Evolutionary conservation across 1,140 invertebrate species (phyloP).

Genomic region (Mamestra configurata): DNA sequence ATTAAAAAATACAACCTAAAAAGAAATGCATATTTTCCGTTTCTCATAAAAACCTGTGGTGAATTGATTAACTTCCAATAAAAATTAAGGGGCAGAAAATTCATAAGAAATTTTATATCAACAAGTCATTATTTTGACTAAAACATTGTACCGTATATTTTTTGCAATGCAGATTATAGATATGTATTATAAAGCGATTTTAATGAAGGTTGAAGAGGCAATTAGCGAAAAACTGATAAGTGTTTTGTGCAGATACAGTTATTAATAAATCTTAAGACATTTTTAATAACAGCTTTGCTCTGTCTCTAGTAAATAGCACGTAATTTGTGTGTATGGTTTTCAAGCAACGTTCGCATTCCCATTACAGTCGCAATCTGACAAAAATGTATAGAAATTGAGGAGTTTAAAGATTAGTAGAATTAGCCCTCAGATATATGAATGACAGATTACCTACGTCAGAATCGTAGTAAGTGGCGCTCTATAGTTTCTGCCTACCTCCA

Average conservation of each 20-base stretch:
- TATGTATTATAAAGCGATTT: neutral
- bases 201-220: neutral
- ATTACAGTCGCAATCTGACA: no score
- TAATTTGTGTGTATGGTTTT: no score
- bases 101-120: neutral
- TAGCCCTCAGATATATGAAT: no score
- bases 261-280: neutral
- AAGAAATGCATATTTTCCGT: neutral
- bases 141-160: conserved; percentile 21
- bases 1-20: neutral
- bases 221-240: conserved; percentile 4
- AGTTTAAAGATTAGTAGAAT: no score
- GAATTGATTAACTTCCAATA: neutral
- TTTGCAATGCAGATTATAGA: neutral
- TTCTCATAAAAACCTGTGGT: neutral
- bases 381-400: no score
- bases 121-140: neutral
- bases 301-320: no score
- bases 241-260: neutral
- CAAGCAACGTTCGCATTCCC: no score
- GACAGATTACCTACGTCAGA: no score
- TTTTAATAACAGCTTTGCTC: neutral
- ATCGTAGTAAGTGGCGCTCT: no score
- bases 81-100: neutral
- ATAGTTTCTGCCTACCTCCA: no score